phyloP scores from a whole-genome alignment of 1,140 invertebrate species.

The Thaumetopoea pityocampa region DNA sequence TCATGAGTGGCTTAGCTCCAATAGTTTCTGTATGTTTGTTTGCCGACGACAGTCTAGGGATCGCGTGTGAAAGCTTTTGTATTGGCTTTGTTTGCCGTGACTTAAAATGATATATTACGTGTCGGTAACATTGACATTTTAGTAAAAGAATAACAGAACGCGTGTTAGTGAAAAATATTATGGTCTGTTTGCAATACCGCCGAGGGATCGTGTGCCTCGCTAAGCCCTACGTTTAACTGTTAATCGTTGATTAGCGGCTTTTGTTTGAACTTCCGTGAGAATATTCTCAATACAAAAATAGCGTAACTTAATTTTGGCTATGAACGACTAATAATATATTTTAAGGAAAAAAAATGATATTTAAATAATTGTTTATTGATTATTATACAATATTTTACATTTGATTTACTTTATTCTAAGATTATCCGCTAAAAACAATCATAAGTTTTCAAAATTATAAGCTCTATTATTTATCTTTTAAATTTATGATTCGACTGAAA shows the following conservation, averaged over 20 bases:
- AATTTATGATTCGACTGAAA: too few relatives aligned
- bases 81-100: conserved; percentile 58
- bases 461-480: too few relatives aligned
- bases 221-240: conserved; percentile 3
- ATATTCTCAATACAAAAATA: too few relatives aligned
- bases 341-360: too few relatives aligned
- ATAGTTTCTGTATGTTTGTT: conserved; percentile 65
- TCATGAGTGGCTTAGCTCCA: conserved; percentile 66
- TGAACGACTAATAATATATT: too few relatives aligned
- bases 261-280: conserved; percentile 2
- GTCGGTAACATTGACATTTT: conserved; percentile 61
- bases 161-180: conserved; percentile 41
- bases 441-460: too few relatives aligned
- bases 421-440: too few relatives aligned
- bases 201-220: conserved; percentile 7
- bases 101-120: conserved; percentile 70
- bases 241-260: conserved; percentile 5
- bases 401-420: too few relatives aligned
- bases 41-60: conserved; percentile 47
- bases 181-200: conserved; percentile 41
- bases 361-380: too few relatives aligned
- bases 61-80: conserved; percentile 69
- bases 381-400: too few relatives aligned
- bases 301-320: too few relatives aligned
- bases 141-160: conserved; percentile 51